Evolutionary conservation across 2,888 invertebrate species (phyloP).

Genomic region (Anaspis maculata): DNA sequence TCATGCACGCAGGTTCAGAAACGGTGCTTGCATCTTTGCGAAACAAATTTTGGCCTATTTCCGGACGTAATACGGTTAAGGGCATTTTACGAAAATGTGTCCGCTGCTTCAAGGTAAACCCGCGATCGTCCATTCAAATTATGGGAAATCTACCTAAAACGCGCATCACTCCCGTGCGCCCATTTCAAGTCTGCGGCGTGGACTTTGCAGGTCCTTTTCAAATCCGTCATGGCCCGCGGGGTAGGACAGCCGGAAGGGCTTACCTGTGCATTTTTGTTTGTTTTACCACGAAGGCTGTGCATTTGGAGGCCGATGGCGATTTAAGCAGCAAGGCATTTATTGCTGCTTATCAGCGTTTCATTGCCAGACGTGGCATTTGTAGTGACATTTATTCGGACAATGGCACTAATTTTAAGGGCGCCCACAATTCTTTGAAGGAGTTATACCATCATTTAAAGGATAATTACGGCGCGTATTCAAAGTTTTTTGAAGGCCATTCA

Average conservation of each 20-base stretch:
- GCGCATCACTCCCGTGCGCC: conserved; percentile 5
- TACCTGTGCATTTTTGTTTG: conserved; percentile 19
- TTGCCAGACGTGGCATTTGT: no score
- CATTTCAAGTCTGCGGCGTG: conserved; percentile 15
- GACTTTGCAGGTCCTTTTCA: conserved; percentile 20
- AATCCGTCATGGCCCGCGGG: conserved; percentile 12
- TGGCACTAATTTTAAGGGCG: no score
- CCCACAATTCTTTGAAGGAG: no score
- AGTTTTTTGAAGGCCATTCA: no score
- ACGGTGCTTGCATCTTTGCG: conserved; percentile 1
- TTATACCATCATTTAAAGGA: no score
- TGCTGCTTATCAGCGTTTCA: no score
- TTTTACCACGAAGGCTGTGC: conserved; percentile 17
- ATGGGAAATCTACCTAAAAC: conserved; percentile 6
- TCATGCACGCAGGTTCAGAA: conserved; percentile 3
- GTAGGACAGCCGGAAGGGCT: conserved; percentile 10
- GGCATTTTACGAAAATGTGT: conserved; percentile 6
- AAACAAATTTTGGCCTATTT: conserved; percentile 5
- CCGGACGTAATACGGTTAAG: conserved; percentile 2
- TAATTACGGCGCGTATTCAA: no score
- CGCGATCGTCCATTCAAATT: conserved; percentile 2
- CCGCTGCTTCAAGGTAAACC: conserved; percentile 7
- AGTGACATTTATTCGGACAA: no score
- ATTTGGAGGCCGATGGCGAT: conserved; percentile 17
- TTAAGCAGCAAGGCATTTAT: no score